A percentile compares a stretch with the other conserved stretches of the same genome.
phyloP scores from a whole-genome alignment of 2,888 invertebrate species.

The Machimus rusticus region DNA sequence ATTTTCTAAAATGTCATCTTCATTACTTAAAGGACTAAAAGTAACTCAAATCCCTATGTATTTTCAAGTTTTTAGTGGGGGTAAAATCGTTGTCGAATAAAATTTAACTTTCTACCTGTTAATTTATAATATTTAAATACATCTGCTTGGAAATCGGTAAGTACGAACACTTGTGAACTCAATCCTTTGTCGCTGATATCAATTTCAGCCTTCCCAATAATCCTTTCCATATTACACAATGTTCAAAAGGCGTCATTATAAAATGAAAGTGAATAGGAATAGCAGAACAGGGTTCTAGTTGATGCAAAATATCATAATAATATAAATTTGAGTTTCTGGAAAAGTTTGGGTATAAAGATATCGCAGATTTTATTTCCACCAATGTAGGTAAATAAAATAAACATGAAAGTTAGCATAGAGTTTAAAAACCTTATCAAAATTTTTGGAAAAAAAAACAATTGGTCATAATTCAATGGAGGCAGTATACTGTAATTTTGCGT shows the following conservation, averaged over 20 bases:
- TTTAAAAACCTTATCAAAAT: not conserved
- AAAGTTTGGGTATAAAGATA: too few species aligned
- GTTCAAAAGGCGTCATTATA: too few species aligned
- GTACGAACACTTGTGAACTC: not conserved
- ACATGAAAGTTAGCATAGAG: not conserved
- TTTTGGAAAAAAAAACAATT: not conserved
- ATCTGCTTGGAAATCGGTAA: not conserved
- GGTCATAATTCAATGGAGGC: not conserved
- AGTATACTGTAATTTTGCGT: not conserved
- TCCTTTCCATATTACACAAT: not conserved
- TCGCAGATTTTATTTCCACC: too few species aligned
- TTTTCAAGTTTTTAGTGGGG: too few species aligned
- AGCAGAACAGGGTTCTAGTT: too few species aligned
- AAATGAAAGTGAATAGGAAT: too few species aligned
- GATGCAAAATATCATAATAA: not conserved
- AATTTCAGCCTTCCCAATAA: not conserved
- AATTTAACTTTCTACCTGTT: not conserved
- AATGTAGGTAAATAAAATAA: not conserved
- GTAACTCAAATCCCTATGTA: too few species aligned
- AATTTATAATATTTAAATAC: not conserved
- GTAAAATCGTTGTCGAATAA: not conserved
- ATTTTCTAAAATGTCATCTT: too few species aligned
- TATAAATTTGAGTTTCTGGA: too few species aligned
- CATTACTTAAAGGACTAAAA: too few species aligned
- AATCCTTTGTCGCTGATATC: not conserved